These are phyloP conservation scores for Nematolebias whitei DNA, from an alignment of 2,113 vertebrate genomes.

Conservation along the genomic window DNA sequence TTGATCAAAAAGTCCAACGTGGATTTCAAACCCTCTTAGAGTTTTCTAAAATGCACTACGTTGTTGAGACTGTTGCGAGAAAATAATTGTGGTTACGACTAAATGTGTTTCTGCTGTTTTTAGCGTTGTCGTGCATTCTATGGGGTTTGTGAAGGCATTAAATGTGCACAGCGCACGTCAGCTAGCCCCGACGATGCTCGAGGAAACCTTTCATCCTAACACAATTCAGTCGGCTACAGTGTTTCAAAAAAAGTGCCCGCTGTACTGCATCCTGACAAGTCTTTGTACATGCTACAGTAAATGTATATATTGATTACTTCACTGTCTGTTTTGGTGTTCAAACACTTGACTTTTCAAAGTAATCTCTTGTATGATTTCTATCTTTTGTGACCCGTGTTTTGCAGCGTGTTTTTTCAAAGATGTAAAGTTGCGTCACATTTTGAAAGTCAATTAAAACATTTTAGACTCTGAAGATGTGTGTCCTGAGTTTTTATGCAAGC, in stretches of 20 bases:
- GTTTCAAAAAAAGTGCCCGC: conserved; percentile 43
- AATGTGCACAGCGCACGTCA: conserved; percentile 1
- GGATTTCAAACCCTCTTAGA: background rate
- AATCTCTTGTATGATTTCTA: conserved; percentile 67
- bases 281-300: conserved; percentile 64
- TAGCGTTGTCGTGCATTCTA: conserved; percentile 29
- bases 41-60: conserved; percentile 39
- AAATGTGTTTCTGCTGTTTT: conserved; percentile 22
- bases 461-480: conserved; percentile 26
- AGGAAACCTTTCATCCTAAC: conserved; percentile 30
- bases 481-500: conserved; percentile 11
- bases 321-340: conserved; percentile 55
- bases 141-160: background rate
- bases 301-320: conserved; percentile 67
- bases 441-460: conserved; percentile 64
- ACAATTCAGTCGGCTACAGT: conserved; percentile 16
- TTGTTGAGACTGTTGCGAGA: conserved; percentile 20
- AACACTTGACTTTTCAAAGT: conserved; percentile 57
- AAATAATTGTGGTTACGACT: conserved; percentile 5
- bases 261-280: conserved; percentile 58
- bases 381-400: conserved; percentile 68
- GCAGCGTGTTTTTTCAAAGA: conserved; percentile 51
- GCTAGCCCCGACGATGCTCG: conserved; percentile 18
- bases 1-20: background rate
- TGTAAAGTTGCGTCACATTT: conserved; percentile 63